Evolutionary conservation across 2,888 invertebrate genomes (phyloP), one percentile per base, ranked within the genome.

Genomic region (Penaeus monodon): DNA sequence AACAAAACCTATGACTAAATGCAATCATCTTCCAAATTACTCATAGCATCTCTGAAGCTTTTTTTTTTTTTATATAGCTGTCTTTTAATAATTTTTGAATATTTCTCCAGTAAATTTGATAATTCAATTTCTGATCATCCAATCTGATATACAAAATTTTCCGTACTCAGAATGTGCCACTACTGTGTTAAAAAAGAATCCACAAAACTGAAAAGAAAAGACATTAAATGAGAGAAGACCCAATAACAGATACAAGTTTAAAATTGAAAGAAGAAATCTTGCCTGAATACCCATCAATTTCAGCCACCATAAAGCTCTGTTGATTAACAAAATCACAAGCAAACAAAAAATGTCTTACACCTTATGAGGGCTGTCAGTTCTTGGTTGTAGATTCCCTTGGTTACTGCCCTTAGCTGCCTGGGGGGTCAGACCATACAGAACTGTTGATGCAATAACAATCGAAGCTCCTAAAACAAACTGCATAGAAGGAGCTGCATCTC

Each of bases 401-500:
- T 73, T 29, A 27, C n/a, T 68, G 29, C 44, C 49, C n/a, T 38
- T 38, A 27, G 65, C 77, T 64, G 83, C 81, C 74, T 85, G 84
- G 12, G 90, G 88, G 20, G 83, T 80, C n/a, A 85, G 91, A 49
- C 92, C 92, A 90, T 94, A 94, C 68, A 94, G 90, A 90, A 94
- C 92, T 0, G 93, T 93, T 22, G 93, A 93, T 2, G 90, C 90
- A 63, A 94, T 92, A 44, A 94, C 94, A 64, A 93, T 90, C 4
- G 92, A 86, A 20, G 93, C 92, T 84, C 94, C 94, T 57, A 90
- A 49, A 29, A 90, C 57, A 81, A 91, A 91, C 44, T 84, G 76
- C 29, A 73, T 38, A 70, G 89, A 85, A 17, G 90, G 93, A 12
- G 90, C 90, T 83, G 93, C 92, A 90, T 94, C 93, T n/a, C 91